phyloP scores from a whole-genome alignment of 2,113 vertebrate species.

The Polypterus bichir region DNA sequence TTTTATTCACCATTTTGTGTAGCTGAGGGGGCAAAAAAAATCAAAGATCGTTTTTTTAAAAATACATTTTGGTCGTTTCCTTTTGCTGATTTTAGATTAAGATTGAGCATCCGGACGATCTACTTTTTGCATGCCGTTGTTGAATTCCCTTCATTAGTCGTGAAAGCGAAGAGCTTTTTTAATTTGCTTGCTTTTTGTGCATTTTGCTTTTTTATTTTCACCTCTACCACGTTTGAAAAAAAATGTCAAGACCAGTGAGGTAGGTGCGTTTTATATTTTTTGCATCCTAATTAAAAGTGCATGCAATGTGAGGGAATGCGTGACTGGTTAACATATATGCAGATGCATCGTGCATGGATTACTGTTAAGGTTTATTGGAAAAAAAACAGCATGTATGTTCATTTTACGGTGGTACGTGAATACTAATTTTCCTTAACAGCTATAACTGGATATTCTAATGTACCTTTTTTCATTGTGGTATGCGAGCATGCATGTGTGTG shows the following conservation, averaged over 20 bases:
- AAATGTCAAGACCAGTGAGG: slow-evolving; percentile 66
- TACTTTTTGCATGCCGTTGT: slow-evolving; percentile 29
- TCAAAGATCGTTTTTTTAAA: slow-evolving; percentile 35
- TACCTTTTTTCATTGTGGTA: no score
- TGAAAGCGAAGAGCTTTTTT: slow-evolving; percentile 41
- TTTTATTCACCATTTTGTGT: slow-evolving; percentile 73
- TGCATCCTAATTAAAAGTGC: slow-evolving; percentile 22
- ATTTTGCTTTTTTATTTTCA: slow-evolving; percentile 28
- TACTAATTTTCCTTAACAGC: no score
- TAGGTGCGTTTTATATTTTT: slow-evolving; percentile 45
- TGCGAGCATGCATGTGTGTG: no score
- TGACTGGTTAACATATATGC: no score
- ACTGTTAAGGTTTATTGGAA: no score
- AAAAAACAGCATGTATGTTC: no score
- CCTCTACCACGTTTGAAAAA: slow-evolving; percentile 56
- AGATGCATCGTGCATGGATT: no score
- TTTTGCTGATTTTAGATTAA: slow-evolving; percentile 41
- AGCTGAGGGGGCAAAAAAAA: slow-evolving; percentile 52
- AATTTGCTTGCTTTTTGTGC: slow-evolving; percentile 30
- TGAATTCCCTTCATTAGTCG: slow-evolving; percentile 30
- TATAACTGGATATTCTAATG: no score
- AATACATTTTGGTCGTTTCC: slow-evolving; percentile 23
- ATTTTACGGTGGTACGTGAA: no score
- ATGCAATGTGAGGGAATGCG: slow-evolving; percentile 16
- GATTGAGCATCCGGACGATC: slow-evolving; percentile 26